A percentile compares a stretch with the other conserved stretches of the same genome.
Conservation (phyloP, 2,888 invertebrate species). For the Stenotaenia linearis region DNA sequence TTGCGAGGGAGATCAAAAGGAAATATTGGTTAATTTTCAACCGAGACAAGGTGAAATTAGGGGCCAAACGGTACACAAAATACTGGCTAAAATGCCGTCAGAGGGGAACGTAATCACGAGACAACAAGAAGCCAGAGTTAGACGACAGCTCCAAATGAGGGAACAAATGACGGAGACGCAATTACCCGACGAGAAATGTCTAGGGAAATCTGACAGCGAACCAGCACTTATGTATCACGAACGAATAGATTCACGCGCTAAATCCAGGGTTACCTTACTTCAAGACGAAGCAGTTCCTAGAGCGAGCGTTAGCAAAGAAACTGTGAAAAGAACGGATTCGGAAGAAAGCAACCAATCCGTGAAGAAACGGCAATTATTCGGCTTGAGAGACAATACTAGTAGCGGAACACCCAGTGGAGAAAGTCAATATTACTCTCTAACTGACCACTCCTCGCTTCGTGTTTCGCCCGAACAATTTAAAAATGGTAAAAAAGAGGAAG, state of each 20-base stretch:
- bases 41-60: conserved; percentile 48
- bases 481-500: neutral
- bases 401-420: conserved; percentile 29
- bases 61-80: neutral
- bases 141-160: neutral
- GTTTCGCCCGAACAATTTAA: conserved; percentile 5
- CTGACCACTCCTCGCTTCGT: conserved; percentile 33
- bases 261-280: neutral
- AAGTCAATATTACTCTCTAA: conserved; percentile 35
- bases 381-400: conserved; percentile 1
- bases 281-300: neutral
- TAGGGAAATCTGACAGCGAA: conserved; percentile 6
- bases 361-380: neutral
- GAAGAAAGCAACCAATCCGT: conserved; percentile 24
- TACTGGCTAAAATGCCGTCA: conserved; percentile 15
- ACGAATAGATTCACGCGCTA: neutral
- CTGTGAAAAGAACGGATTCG: conserved; percentile 8
- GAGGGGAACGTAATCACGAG: neutral
- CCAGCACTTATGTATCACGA: neutral
- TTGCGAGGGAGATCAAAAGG: conserved; percentile 52
- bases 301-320: neutral
- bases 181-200: conserved; percentile 2
- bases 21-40: conserved; percentile 82
- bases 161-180: conserved; percentile 11
- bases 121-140: neutral